Conservation (phyloP, 2,888 invertebrate genomes). For the Balanococcus diminutus region DNA sequence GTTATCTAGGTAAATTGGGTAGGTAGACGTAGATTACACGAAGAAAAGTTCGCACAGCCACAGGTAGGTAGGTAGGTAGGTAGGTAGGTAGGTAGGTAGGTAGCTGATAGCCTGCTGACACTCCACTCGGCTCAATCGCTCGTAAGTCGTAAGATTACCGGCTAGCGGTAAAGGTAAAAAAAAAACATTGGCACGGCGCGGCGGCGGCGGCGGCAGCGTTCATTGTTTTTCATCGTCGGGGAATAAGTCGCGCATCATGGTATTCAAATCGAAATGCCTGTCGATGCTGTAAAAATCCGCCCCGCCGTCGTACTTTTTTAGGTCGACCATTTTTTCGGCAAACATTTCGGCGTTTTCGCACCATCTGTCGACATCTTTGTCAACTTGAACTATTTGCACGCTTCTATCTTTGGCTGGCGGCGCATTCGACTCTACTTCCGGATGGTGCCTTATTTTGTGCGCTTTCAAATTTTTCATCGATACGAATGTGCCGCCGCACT, state of each 20-base stretch:
- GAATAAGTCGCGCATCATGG: constrained; percentile 46
- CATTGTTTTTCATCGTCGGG: constrained; percentile 42
- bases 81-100: too few species aligned
- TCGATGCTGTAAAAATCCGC: constrained; percentile 43
- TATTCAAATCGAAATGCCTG: constrained; percentile 42
- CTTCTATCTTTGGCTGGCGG: neutral
- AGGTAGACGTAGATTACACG: too few species aligned
- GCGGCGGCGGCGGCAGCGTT: neutral
- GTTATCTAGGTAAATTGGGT: too few species aligned
- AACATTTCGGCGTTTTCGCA: neutral
- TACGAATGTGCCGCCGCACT: constrained; percentile 36
- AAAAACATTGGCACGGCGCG: too few species aligned
- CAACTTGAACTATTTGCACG: neutral
- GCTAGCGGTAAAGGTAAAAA: too few species aligned
- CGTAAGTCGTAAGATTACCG: too few species aligned
- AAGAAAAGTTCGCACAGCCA: too few species aligned
- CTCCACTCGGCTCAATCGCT: too few species aligned
- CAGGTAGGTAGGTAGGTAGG: too few species aligned
- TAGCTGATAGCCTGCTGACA: neutral
- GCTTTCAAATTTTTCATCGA: constrained; percentile 26
- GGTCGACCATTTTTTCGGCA: constrained; percentile 7
- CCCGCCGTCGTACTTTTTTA: constrained; percentile 4
- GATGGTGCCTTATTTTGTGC: constrained; percentile 34
- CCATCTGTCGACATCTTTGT: neutral
- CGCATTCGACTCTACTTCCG: neutral